phyloP scores from a whole-genome alignment of 2,113 vertebrate species.

The Pangasianodon hypophthalmus region DNA sequence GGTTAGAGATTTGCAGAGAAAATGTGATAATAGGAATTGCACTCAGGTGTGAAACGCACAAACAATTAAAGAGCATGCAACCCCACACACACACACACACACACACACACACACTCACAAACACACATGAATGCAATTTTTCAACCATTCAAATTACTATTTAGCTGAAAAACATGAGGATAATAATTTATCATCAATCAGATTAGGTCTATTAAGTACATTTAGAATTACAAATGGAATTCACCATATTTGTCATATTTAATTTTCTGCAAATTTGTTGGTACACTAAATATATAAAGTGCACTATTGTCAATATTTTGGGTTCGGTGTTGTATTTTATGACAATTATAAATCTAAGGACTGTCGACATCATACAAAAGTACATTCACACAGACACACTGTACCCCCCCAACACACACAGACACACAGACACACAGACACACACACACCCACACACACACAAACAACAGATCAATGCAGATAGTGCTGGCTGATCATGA shows the following conservation, averaged over 20 bases:
- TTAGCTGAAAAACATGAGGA: background rate
- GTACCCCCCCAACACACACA: background rate
- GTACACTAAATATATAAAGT: background rate
- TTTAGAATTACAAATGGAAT: background rate
- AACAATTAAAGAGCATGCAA: background rate
- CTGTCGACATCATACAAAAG: background rate
- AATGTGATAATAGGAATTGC: constrained; percentile 44
- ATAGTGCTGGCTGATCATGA: constrained; percentile 61
- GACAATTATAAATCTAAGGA: background rate
- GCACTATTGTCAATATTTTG: background rate
- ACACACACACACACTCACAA: constrained; percentile 13
- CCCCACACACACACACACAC: background rate
- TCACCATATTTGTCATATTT: background rate
- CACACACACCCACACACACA: background rate
- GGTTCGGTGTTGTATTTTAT: background rate
- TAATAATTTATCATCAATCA: background rate
- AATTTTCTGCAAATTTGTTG: background rate
- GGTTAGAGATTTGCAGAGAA: constrained; percentile 35
- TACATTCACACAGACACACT: background rate
- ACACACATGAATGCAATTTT: background rate
- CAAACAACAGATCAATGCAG: constrained; percentile 32
- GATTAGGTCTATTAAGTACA: background rate
- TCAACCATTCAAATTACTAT: background rate
- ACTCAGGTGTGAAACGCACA: constrained; percentile 45
- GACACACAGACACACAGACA: too few relatives aligned